These are phyloP conservation scores for Lasioglossum vierecki DNA, from an alignment of 2,888 invertebrate species.

Conservation along the genomic window DNA sequence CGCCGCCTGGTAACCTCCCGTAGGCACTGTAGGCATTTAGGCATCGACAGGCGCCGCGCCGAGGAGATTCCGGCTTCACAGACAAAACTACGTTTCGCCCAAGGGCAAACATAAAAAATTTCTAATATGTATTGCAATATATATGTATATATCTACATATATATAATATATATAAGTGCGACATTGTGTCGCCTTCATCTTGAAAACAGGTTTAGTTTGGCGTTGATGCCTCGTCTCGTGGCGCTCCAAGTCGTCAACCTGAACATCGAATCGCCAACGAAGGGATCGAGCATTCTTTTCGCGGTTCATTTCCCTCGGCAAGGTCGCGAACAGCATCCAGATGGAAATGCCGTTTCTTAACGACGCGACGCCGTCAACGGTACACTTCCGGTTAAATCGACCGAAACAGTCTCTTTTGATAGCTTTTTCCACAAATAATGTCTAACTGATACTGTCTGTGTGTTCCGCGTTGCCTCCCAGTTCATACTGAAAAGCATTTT, in stretches of 20 bases:
- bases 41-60: background rate
- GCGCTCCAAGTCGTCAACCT: background rate
- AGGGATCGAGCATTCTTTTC: background rate
- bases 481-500: background rate
- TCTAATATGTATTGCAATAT: background rate
- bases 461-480: background rate
- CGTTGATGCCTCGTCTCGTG: background rate
- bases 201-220: background rate
- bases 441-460: background rate
- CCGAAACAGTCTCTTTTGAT: background rate
- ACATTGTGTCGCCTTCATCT: background rate
- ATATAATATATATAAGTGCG: background rate
- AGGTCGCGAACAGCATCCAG: background rate
- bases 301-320: background rate
- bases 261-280: background rate
- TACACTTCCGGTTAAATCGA: background rate
- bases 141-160: too few species aligned
- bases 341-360: background rate
- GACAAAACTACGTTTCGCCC: background rate
- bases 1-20: background rate
- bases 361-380: background rate
- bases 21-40: background rate
- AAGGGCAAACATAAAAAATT: background rate
- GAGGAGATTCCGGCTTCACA: background rate
- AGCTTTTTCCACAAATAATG: too few species aligned